Conservation (phyloP, 1,140 invertebrate species). For the Tribolium madens region DNA sequence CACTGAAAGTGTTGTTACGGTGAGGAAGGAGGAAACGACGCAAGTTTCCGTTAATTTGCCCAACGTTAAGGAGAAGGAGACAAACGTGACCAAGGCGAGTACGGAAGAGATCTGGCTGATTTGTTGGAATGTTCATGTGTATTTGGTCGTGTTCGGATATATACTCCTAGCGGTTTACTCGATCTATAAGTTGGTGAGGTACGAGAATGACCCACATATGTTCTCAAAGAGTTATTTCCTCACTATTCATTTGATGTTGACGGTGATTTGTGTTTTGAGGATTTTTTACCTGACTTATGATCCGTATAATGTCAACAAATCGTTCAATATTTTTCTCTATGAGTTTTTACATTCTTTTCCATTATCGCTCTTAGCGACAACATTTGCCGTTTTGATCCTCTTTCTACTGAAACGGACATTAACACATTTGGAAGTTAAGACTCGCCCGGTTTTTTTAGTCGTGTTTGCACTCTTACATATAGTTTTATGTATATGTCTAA, state of each 20-base stretch:
- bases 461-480: slow-evolving; percentile 81
- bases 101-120: slow-evolving; percentile 76
- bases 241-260: slow-evolving; percentile 82
- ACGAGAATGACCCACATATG: slow-evolving; percentile 83
- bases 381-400: slow-evolving; percentile 86
- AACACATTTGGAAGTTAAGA: slow-evolving; percentile 77
- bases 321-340: slow-evolving; percentile 82
- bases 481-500: slow-evolving; percentile 80
- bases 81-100: slow-evolving; percentile 59
- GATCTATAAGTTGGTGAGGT: slow-evolving; percentile 83
- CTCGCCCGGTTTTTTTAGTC: slow-evolving; percentile 80
- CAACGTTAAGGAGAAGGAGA: slow-evolving; percentile 62
- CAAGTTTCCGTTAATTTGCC: slow-evolving; percentile 62
- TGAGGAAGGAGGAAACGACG: slow-evolving; percentile 62
- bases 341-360: slow-evolving; percentile 86
- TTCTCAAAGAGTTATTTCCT: slow-evolving; percentile 87
- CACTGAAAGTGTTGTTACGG: slow-evolving; percentile 61
- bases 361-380: slow-evolving; percentile 85
- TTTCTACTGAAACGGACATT: slow-evolving; percentile 82
- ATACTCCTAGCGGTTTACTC: slow-evolving; percentile 84
- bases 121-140: slow-evolving; percentile 91
- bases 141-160: slow-evolving; percentile 85
- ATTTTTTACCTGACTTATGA: slow-evolving; percentile 91
- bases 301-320: slow-evolving; percentile 86
- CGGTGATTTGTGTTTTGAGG: slow-evolving; percentile 82